Evolutionary conservation across 2,888 invertebrate genomes (phyloP).

Genomic region (Machimus atricapillus): DNA sequence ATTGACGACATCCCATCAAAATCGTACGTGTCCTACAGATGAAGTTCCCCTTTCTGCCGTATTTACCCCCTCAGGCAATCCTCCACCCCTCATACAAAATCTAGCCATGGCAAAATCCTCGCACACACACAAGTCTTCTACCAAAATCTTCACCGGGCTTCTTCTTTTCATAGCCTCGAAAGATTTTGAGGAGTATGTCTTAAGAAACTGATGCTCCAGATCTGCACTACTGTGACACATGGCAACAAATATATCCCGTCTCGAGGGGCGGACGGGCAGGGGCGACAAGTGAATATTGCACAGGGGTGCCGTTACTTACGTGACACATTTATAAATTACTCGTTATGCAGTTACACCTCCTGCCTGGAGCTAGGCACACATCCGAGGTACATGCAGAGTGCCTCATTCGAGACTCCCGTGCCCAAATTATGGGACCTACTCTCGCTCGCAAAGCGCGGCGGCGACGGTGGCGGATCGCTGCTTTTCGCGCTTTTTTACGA

Average conservation of each 20-base stretch:
- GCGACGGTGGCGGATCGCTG: not conserved
- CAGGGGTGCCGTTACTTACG: constrained; percentile 50
- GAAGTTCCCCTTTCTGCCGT: not conserved
- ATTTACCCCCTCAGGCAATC: constrained; percentile 1
- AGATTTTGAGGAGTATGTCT: not conserved
- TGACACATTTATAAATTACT: constrained; percentile 52
- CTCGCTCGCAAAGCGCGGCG: not conserved
- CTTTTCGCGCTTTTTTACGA: constrained; percentile 40
- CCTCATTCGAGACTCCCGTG: constrained; percentile 23
- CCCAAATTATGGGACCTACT: constrained; percentile 41
- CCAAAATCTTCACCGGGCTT: not conserved
- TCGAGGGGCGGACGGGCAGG: not conserved
- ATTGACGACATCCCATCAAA: constrained; percentile 48
- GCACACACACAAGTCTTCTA: not conserved
- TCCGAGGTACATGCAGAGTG: constrained; percentile 17
- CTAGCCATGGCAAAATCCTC: constrained; percentile 6
- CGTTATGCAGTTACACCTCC: constrained; percentile 47
- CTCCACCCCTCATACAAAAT: constrained; percentile 18
- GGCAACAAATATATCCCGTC: constrained; percentile 39
- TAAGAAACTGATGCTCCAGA: not conserved
- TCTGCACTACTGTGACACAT: constrained; percentile 39
- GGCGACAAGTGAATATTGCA: constrained; percentile 48
- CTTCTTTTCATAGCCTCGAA: not conserved
- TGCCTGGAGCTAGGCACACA: constrained; percentile 21
- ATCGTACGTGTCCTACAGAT: constrained; percentile 43